Base-by-base conservation (phyloP, 1,140 invertebrate species). In the Hyposmocoma kahamanoa region DNA sequence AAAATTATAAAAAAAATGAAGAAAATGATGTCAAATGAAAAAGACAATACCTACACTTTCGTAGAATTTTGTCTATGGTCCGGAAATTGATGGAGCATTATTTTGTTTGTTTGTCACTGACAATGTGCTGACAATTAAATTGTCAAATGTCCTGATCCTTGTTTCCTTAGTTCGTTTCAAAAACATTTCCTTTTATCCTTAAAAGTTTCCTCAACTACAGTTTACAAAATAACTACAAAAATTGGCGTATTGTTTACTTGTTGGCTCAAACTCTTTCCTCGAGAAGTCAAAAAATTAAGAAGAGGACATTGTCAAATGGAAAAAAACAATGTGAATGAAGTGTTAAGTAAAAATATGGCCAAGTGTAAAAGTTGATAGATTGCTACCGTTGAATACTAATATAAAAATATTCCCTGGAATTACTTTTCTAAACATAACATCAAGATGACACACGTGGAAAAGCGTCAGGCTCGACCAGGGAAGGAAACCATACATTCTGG, bases 401-500 rank as follows among this genome's bases (percentile, higher is more conserved):
- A 21, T 41, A 9, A 11, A 28, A 55, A 50, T 49, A 46, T 51
- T 41, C 18, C 39, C 30, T 48, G 39, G 21, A 47, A 20, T 39
- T 36, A 56, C 24, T 39, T 42, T 48, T 48, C 53, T 39, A 53
- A 53, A 32, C 30, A 28, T 26, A 49, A 47, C 50, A 59, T 50
- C 39, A 83, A 44, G 63, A 85, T 85, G 82, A 81, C 77, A 47
- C 71, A 85, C 50, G 72, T 85, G 32, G 76, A 79, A 28, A 82
- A 81, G 71, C 61, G 67, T 20, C 75, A 72, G 13, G 45, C 61
- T 44, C 72, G 77, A 28, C 65, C 80, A 50, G 85, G 76, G 42
- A 87, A 85, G 57, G 96, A 97, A 80, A 91, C 93, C 1, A 98
- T 98, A 65, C 97, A 99, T 81, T 98, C 96, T 64, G 97, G 97